A percentile compares a stretch with the other conserved stretches of the same genome.
phyloP scores from a whole-genome alignment of 2,113 vertebrate species.

The Bucco capensis region DNA sequence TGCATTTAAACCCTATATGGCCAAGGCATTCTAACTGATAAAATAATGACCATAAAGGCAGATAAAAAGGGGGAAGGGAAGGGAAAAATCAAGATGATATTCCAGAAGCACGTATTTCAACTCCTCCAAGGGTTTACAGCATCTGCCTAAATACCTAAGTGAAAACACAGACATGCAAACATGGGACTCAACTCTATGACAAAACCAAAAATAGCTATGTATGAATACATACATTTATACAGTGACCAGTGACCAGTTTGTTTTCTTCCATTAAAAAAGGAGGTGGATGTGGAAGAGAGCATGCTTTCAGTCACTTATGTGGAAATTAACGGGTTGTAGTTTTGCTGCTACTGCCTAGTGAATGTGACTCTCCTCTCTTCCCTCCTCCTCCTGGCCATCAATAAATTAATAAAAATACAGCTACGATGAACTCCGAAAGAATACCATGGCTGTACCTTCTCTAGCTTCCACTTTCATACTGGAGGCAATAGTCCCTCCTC shows the following conservation, averaged over 20 bases:
- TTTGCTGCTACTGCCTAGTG: not conserved
- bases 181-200: not conserved
- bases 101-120: not conserved
- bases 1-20: not conserved
- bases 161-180: not conserved
- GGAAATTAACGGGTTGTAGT: not conserved
- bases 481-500: not conserved
- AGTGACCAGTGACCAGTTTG: not conserved
- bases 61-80: not conserved
- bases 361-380: not conserved
- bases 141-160: not conserved
- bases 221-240: not conserved
- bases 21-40: not conserved
- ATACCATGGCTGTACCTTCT: not conserved
- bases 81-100: not conserved
- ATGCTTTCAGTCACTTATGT: not conserved
- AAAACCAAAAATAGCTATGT: too few species aligned
- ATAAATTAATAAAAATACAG: not conserved
- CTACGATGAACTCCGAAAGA: not conserved
- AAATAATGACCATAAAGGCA: not conserved
- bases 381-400: not conserved
- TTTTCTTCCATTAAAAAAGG: not conserved
- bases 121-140: not conserved
- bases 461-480: fast-evolving
- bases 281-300: not conserved